phyloP scores from a whole-genome alignment of 2,797 vertebrate species.

The Taeniopygia guttata region DNA sequence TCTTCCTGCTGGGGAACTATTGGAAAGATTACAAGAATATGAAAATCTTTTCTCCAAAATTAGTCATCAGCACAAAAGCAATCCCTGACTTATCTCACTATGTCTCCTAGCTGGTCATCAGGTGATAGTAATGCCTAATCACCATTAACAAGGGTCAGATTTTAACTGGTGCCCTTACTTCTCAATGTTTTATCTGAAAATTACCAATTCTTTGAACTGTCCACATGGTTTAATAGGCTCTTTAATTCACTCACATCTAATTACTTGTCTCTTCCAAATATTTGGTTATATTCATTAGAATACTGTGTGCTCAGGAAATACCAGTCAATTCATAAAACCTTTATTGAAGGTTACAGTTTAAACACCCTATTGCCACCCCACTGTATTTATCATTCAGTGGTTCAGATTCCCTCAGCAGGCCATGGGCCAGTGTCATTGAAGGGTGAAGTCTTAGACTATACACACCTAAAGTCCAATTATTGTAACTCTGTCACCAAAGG shows the following conservation, averaged over 20 bases:
- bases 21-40: neutral
- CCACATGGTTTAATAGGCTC: slow-evolving; percentile 23
- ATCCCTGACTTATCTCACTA: neutral
- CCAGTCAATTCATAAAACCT: neutral
- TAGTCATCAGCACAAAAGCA: neutral
- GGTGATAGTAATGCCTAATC: neutral
- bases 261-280: slow-evolving; percentile 43
- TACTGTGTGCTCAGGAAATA: neutral
- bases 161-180: slow-evolving; percentile 13
- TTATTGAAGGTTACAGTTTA: neutral
- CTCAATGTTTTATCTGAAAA: slow-evolving; percentile 10
- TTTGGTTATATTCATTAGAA: slow-evolving; percentile 39
- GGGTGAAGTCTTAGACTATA: neutral
- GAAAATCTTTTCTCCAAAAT: neutral
- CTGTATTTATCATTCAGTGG: neutral
- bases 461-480: neutral
- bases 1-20: neutral
- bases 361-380: neutral
- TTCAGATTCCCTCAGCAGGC: neutral
- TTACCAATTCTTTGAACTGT: slow-evolving; percentile 29
- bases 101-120: neutral
- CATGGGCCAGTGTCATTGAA: neutral
- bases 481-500: neutral
- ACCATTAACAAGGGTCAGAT: slow-evolving; percentile 3
- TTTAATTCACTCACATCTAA: slow-evolving; percentile 22